Evolutionary conservation across 2,797 vertebrate species (phyloP), one percentile per base, ranked within the genome.

Genomic region (Pseudomugil gertrudae): DNA sequence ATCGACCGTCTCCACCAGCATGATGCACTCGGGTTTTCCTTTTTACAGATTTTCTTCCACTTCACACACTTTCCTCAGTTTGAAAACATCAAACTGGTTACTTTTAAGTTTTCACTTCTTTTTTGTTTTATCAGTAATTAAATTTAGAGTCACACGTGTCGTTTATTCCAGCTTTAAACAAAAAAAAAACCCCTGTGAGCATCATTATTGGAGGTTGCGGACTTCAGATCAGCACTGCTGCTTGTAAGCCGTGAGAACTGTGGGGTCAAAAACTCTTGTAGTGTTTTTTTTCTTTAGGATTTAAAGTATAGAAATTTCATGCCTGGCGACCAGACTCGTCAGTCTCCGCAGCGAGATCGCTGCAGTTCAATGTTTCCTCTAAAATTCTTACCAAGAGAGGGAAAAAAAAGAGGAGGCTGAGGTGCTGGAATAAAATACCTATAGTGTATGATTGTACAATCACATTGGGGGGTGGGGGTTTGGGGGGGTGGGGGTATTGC

Each of bases 331-430:
- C 75, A 69, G 48, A 84, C 73, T 51, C 11, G 23, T 65, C 57
- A 30, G 77, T 78, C 73, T 60, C 30, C 33, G 66, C 23, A 27
- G 60, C 63, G 45, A 77, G 81, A 75, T 84, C 80, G 75, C 47
- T 62, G 76, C 76, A 87, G 79, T 84, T 86, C 87, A 88, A 81
- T 85, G 85, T 84, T 92, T 88, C 85, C 90, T 89, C 89, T 88
- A 73, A 71, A 72, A 78, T 78, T 85, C 74, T 84, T 63, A 71
- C 65, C 71, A 68, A 75, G 58, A 36, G 57, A 32, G 69, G 62
- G 53, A 7, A 32, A 32, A 51, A 70, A 74, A 81, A 79, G 52
- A 69, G 72, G 70, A 65, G 70, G 65, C 55, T 27, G 67, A 74
- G 75, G 74, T 72, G 80, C 79, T 81, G 72, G 83, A 87, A 84